phyloP scores from a whole-genome alignment of 2,888 invertebrate species.

The Cryptus armator region DNA sequence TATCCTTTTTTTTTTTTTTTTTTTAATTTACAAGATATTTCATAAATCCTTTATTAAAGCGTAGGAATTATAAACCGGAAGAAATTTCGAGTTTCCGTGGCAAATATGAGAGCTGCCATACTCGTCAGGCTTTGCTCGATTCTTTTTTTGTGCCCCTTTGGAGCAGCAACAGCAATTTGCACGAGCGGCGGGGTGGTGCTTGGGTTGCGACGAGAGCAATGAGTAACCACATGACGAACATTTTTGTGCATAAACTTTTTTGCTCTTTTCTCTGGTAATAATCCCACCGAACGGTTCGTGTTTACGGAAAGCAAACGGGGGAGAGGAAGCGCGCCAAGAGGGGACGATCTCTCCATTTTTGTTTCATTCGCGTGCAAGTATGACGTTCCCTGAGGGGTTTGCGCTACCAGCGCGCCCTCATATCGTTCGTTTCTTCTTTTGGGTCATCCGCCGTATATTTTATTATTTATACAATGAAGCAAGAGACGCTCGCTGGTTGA shows the following conservation, averaged over 20 bases:
- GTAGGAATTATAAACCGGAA: constrained; percentile 11
- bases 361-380: constrained; percentile 42
- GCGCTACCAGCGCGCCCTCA: constrained; percentile 26
- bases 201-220: constrained; percentile 4
- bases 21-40: constrained; percentile 59
- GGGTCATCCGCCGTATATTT: constrained; percentile 43
- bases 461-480: constrained; percentile 58
- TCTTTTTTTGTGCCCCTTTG: constrained; percentile 22
- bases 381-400: constrained; percentile 44
- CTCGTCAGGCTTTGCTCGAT: background rate
- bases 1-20: constrained; percentile 28
- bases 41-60: constrained; percentile 50
- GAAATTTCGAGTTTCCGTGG: constrained; percentile 13
- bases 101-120: background rate
- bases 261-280: constrained; percentile 46
- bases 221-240: constrained; percentile 14
- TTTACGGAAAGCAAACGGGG: constrained; percentile 39
- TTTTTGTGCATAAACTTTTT: constrained; percentile 42
- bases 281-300: constrained; percentile 38
- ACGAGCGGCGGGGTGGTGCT: background rate
- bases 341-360: constrained; percentile 46
- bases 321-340: background rate
- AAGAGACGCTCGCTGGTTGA: constrained; percentile 19
- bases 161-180: constrained; percentile 39
- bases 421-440: constrained; percentile 28